Percentiles rank a stretch among this genome's conserved stretches.
Evolutionary conservation across 2,888 invertebrate genomes (phyloP).

Genomic region (Fabriciana adippe): DNA sequence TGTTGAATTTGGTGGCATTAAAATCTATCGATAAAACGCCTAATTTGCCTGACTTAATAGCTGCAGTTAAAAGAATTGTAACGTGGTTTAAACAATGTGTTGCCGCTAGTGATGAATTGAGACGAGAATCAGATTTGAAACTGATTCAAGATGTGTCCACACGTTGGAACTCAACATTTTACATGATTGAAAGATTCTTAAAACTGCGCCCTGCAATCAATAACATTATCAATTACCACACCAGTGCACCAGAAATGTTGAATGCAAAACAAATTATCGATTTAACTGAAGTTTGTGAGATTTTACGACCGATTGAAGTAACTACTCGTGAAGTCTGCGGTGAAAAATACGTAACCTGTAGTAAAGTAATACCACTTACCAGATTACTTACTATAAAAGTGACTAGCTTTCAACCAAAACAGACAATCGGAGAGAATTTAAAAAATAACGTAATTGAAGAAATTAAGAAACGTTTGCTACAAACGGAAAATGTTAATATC

Average conservation of each 20-base stretch:
- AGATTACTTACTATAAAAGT: conserved; percentile 31
- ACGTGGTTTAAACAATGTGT: conserved; percentile 36
- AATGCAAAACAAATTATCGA: conserved; percentile 32
- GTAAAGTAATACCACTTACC: conserved; percentile 33
- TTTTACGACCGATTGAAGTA: conserved; percentile 22
- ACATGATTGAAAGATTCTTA: conserved; percentile 38
- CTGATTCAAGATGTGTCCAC: conserved; percentile 35
- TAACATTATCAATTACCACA: conserved; percentile 36
- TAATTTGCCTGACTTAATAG: conserved; percentile 37
- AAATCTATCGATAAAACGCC: conserved; percentile 38
- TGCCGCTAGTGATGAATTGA: conserved; percentile 34
- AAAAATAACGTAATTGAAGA: conserved; percentile 25
- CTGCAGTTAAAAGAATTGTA: conserved; percentile 29
- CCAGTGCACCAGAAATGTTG: conserved; percentile 33
- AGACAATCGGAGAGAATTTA: conserved; percentile 15
- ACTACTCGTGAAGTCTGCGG: conserved; percentile 12
- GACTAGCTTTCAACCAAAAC: conserved; percentile 13
- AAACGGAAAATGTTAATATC: conserved; percentile 32
- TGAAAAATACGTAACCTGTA: conserved; percentile 28
- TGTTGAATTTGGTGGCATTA: conserved; percentile 40
- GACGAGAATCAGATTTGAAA: conserved; percentile 33
- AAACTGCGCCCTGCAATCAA: conserved; percentile 31
- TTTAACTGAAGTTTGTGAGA: conserved; percentile 31
- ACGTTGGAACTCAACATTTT: conserved; percentile 40
- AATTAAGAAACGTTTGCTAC: conserved; percentile 36